A percentile compares a stretch with the other conserved stretches of the same genome.
phyloP scores from a whole-genome alignment of 2,113 vertebrate genomes.

The Cyanocitta stelleri region DNA sequence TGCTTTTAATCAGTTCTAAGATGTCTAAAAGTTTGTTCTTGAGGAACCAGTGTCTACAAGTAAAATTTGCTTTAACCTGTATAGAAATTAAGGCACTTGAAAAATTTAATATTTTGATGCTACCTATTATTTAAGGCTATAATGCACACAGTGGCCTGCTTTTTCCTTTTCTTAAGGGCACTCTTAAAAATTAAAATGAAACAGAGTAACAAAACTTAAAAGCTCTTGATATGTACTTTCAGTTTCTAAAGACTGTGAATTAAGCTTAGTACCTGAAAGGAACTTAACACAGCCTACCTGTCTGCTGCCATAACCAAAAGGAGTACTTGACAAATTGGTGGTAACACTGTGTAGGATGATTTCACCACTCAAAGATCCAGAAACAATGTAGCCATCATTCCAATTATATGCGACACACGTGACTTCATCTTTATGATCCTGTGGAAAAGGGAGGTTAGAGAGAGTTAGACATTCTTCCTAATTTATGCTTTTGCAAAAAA shows the following conservation, averaged over 20 bases:
- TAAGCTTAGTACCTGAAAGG: neutral
- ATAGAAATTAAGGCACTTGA: neutral
- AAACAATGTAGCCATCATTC: conserved; percentile 88
- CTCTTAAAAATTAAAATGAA: neutral
- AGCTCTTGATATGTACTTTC: neutral
- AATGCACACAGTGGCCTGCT: neutral
- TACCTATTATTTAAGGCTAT: neutral
- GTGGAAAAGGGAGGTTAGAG: neutral
- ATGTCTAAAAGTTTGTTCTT: neutral
- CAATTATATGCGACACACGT: conserved; percentile 88
- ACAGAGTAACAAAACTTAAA: neutral
- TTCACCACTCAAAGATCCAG: conserved; percentile 92
- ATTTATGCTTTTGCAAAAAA: neutral
- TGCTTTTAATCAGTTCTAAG: neutral
- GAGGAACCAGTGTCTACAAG: neutral
- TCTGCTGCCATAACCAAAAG: conserved; percentile 87
- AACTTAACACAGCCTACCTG: conserved; percentile 73
- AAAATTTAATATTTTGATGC: neutral
- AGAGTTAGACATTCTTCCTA: neutral
- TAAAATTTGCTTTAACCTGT: neutral
- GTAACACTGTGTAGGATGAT: conserved; percentile 91
- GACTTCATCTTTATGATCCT: conserved; percentile 94
- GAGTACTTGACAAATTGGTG: conserved; percentile 88
- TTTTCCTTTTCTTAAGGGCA: neutral
- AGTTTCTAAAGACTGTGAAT: neutral